Conservation (phyloP, 2,113 vertebrate species). For the Parus major region DNA sequence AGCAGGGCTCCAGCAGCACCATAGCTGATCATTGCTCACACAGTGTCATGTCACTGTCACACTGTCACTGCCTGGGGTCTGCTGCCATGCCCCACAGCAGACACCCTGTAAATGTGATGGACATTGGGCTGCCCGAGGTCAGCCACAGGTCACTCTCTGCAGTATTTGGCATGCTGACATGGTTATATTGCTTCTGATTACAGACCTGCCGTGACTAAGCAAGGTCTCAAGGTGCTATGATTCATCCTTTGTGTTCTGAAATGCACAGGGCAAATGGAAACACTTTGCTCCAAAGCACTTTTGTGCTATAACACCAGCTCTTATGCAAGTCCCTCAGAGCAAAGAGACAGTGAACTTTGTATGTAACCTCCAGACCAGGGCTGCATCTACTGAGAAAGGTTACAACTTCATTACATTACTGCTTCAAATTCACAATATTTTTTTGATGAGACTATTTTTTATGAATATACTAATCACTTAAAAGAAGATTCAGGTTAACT, state of each 20-base stretch:
- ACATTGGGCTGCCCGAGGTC: accelerated
- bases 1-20: not conserved
- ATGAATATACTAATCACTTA: accelerated
- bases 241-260: not conserved
- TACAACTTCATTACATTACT: not conserved
- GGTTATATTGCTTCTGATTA: not conserved
- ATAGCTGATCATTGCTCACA: not conserved
- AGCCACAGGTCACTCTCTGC: not conserved
- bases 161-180: not conserved
- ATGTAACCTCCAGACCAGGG: not conserved
- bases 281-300: not conserved
- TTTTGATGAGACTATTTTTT: not conserved
- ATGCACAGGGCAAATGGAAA: not conserved
- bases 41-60: not conserved
- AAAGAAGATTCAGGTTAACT: not conserved
- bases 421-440: not conserved
- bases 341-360: not conserved
- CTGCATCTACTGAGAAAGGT: not conserved
- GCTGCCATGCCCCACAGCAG: not conserved
- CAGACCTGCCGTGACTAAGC: not conserved
- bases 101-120: not conserved
- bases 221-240: not conserved
- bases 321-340: not conserved
- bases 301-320: not conserved
- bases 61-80: not conserved